Evolutionary conservation across 1,140 invertebrate genomes (phyloP).

Genomic region (Calycopis cecrops): DNA sequence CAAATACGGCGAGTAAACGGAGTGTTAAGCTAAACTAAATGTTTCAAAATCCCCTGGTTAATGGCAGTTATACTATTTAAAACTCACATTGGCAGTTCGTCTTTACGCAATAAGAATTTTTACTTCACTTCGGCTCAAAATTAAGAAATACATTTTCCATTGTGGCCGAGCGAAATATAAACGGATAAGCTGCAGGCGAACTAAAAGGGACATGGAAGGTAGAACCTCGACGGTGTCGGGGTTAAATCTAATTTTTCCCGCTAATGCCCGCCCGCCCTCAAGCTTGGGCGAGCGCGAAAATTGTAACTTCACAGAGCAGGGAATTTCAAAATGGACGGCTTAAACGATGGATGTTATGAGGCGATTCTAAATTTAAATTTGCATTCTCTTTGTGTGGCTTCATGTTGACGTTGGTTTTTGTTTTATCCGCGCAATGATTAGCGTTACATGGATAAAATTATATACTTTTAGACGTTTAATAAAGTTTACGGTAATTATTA

Average conservation of each 20-base stretch:
- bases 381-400: slow-evolving; percentile 1
- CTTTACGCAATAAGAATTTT: neutral
- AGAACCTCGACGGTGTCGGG: slow-evolving; percentile 47
- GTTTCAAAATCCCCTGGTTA: too few species aligned
- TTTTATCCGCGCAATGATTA: too few species aligned
- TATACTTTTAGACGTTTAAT: too few species aligned
- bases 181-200: slow-evolving; percentile 47
- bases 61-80: too few species aligned
- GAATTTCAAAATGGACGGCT: slow-evolving; percentile 23
- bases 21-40: too few species aligned
- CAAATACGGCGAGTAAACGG: too few species aligned
- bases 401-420: too few species aligned
- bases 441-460: too few species aligned
- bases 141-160: slow-evolving; percentile 44
- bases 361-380: slow-evolving; percentile 13
- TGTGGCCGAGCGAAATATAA: too few species aligned
- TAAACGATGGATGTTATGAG: slow-evolving; percentile 20
- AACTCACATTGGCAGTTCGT: too few species aligned
- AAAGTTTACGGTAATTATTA: too few species aligned
- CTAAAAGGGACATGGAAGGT: slow-evolving; percentile 46
- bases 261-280: slow-evolving; percentile 48
- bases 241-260: slow-evolving; percentile 68
- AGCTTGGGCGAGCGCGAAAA: slow-evolving; percentile 62
- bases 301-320: slow-evolving; percentile 44
- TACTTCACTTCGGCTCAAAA: slow-evolving; percentile 27